Evolutionary conservation across 2,888 invertebrate genomes (phyloP), one percentile per base, ranked within the genome.

Genomic region (Callinectes sapidus): DNA sequence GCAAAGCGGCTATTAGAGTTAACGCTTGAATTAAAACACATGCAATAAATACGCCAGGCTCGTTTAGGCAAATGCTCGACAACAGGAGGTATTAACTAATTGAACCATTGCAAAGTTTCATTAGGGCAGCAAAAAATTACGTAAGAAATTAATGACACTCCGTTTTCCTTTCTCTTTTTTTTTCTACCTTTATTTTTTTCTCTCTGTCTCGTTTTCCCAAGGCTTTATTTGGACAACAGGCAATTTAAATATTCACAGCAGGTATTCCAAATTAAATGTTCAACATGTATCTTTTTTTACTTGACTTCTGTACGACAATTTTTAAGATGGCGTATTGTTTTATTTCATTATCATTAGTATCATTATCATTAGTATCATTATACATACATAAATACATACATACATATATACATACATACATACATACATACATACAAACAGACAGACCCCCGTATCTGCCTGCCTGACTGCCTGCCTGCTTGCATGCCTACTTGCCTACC

Each of bases 61-160:
- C 81, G 32, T 35, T 81, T 81, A 32, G 81, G 81, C 81, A 81
- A 32, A 81, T 81, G 81, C 14, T 81, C 81, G 81, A 32, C 81
- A 81, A 81, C 35, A 81, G 81, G 13, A 16, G 32, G 35, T 81
- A 35, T 81, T 35, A 16, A 81, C 81, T 81, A 81, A 81, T 81
- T 81, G 81, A 81, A 81, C 81, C 28, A 35, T 32, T 81, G 35
- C 81, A 81, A 81, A 32, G 32, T 81, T 81, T 81, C 81, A 81
- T 81, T 81, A 32, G 14, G 81, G 32, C 35, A 81, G 14, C 81
- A 35, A 35, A 81, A 81, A 81, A 81, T 81, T 32, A 35, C 14
- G 14, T 81, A 81, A 81, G 81, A 81, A 32, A 81, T 35, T 81
- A 81, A 81, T 81, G 35, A 32, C 32, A 81, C 1, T 28, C 10